Conservation (phyloP, 1,140 invertebrate species). For the Heliconius hewitsoni region DNA sequence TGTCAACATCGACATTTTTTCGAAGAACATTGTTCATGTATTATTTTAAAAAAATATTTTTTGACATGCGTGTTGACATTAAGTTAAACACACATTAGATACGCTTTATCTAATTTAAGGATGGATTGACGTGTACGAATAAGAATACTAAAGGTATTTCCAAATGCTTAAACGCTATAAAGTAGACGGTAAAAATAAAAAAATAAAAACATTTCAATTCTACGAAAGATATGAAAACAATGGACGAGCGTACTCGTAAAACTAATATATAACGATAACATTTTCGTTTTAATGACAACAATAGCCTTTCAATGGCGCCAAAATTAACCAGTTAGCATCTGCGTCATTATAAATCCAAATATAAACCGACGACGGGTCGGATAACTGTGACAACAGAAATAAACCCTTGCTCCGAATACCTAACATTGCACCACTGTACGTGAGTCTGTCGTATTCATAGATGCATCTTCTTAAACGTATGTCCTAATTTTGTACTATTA, state of each 20-base stretch:
- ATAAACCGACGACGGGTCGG: constrained; percentile 57
- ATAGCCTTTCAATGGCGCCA: constrained; percentile 63
- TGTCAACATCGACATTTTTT: too few species aligned
- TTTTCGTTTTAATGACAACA: constrained; percentile 50
- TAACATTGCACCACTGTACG: constrained; percentile 48
- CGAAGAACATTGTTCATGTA: too few species aligned
- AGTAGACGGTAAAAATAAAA: neutral
- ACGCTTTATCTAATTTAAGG: neutral
- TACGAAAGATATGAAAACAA: constrained; percentile 13
- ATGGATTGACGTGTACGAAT: too few species aligned
- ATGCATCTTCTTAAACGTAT: constrained; percentile 25
- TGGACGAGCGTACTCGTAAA: constrained; percentile 25
- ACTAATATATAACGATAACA: constrained; percentile 27
- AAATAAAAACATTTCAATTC: neutral
- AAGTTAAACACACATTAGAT: neutral
- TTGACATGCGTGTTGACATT: neutral
- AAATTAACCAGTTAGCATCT: constrained; percentile 69
- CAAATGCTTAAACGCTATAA: neutral
- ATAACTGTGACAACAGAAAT: constrained; percentile 75
- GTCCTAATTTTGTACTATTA: neutral
- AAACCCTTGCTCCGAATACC: constrained; percentile 72
- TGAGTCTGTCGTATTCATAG: constrained; percentile 52
- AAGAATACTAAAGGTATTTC: neutral
- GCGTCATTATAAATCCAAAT: constrained; percentile 76
- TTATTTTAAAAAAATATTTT: too few species aligned